Evolutionary conservation across 2,888 invertebrate species (phyloP), one percentile per base, ranked within the genome.

Genomic region (Chalcis sispes): DNA sequence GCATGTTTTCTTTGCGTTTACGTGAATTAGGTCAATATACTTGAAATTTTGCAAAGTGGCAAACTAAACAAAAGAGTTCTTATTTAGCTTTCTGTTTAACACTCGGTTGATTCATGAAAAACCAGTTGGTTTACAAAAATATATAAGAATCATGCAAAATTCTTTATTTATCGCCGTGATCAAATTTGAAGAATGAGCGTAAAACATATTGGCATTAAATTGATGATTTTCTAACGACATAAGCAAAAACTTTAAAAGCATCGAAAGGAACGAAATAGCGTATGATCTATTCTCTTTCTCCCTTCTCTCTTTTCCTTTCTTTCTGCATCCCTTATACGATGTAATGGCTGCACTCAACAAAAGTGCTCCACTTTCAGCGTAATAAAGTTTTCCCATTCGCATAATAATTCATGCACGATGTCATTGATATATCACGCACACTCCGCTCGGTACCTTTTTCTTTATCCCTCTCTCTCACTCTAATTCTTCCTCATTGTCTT

Each of bases 371-470:
- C 32, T 56, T 72, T 72, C 32, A 42, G 56, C 25, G 64, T 62
- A 64, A 72, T 67, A 69, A 73, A 74, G 74, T 42, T 74, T 69
- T 64, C 42, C 61, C 69, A 25, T 56, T 62, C 69, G 48, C 56
- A 56, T 64, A 62, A 69, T 74, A 62, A 74, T 69, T 74, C 74
- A 74, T 54, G 61, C 25, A 23, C 50, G 5, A 15, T 70, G 58
- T 70, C 65, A 65, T 64, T 71, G 70, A 75, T 75, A 50, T 71
- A 71, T 71, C 65, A 48, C 27, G 20, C 0, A 32, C 25, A n/a
- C n/a, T n/a, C n/a, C 13, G 8, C 64, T 58, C 13, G 40, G 62
- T 54, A 4, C 13, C 18, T 18, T 3, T 8, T 20, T n/a, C 58
- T 36, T 18, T 25, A 1, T 29, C 27, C 8, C 27, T 10, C 25